Conservation (phyloP, 2,113 vertebrate species). For the Cygnus atratus region DNA sequence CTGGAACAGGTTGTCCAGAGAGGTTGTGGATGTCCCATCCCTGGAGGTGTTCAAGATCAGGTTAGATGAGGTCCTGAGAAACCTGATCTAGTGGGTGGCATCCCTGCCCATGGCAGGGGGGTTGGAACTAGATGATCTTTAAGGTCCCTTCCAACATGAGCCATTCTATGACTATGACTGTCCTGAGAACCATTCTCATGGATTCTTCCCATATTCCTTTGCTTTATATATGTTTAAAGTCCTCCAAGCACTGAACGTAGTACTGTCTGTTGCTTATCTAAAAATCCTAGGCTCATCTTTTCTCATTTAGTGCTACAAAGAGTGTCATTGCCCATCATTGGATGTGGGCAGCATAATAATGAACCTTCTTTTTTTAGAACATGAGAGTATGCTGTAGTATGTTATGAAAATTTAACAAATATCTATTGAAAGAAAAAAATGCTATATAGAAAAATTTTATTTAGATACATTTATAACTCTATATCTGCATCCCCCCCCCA, state of each 20-base stretch:
- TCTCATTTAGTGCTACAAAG: background rate
- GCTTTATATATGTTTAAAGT: background rate
- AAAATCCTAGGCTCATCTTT: background rate
- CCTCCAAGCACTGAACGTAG: background rate
- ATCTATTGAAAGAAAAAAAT: background rate
- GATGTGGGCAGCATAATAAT: background rate
- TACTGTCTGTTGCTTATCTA: background rate
- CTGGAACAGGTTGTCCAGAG: too few species aligned
- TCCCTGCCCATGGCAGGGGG: too few species aligned
- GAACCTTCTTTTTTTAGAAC: background rate
- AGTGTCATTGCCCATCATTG: background rate
- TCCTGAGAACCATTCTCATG: background rate
- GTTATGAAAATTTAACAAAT: background rate
- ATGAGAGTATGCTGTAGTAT: background rate
- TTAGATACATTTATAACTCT: background rate
- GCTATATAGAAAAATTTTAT: background rate
- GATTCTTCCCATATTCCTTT: background rate
- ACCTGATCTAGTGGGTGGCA: too few species aligned
- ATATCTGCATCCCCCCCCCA: background rate
- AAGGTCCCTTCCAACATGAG: too few species aligned
- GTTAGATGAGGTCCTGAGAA: too few species aligned
- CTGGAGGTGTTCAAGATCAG: too few species aligned
- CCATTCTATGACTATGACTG: background rate
- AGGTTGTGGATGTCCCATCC: too few species aligned
- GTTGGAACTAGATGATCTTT: too few species aligned